phyloP scores from a whole-genome alignment of 1,140 invertebrate genomes.

The Hylaeus volcanicus region DNA sequence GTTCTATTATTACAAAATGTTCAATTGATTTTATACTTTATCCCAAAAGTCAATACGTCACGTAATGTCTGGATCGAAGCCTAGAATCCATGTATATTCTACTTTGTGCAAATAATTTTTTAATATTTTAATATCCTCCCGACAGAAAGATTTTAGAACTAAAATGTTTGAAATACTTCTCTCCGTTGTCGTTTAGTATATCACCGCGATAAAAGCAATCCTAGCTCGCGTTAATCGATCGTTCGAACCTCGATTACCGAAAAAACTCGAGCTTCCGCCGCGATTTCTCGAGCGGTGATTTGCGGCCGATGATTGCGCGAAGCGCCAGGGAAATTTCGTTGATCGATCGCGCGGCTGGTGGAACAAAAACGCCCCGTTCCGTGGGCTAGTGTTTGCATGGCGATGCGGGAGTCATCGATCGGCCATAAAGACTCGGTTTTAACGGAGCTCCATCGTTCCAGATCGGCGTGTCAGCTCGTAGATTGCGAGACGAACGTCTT shows the following conservation, averaged over 20 bases:
- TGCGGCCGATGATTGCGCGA: neutral
- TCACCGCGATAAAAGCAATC: neutral
- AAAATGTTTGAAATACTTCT: too few relatives aligned
- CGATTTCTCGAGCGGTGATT: neutral
- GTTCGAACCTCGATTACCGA: neutral
- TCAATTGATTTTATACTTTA: too few relatives aligned
- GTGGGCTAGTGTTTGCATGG: neutral
- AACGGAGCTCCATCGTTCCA: conserved; percentile 6
- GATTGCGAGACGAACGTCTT: conserved; percentile 34
- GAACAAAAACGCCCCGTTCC: neutral
- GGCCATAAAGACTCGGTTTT: neutral
- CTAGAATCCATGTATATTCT: too few relatives aligned
- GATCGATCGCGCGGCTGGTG: conserved; percentile 6
- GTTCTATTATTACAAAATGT: too few relatives aligned
- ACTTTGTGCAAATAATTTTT: too few relatives aligned
- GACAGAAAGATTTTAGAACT: too few relatives aligned
- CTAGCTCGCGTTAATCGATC: neutral
- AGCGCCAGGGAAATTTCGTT: neutral
- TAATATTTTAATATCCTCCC: too few relatives aligned
- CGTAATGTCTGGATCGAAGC: too few relatives aligned
- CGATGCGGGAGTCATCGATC: conserved; percentile 33
- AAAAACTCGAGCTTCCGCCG: neutral
- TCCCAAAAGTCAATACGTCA: too few relatives aligned
- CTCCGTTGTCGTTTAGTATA: too few relatives aligned
- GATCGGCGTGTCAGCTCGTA: conserved; percentile 28